Evolutionary conservation across 2,888 invertebrate genomes (phyloP).

Genomic region (Acanthopleura granulata): DNA sequence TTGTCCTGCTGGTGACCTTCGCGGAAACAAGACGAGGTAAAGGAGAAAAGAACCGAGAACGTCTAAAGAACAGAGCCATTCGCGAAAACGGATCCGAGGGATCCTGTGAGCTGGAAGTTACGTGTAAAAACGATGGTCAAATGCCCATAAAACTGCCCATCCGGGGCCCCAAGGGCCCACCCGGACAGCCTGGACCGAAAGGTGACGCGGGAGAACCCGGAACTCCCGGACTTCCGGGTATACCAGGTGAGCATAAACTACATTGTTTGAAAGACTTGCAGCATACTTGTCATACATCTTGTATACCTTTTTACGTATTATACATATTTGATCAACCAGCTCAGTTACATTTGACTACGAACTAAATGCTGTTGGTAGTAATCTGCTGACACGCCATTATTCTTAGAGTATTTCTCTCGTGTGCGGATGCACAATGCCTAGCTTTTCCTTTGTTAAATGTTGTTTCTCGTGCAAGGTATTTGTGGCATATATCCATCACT

Average conservation of each 20-base stretch:
- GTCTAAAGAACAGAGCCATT: neutral
- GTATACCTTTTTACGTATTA: no score
- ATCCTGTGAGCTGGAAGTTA: conserved; percentile 51
- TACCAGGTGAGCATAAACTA: conserved; percentile 37
- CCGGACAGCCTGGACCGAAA: conserved; percentile 53
- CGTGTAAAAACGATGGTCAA: conserved; percentile 43
- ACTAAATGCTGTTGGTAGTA: no score
- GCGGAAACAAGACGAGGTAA: neutral
- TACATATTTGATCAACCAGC: no score
- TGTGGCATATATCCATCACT: no score
- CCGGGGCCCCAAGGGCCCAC: conserved; percentile 59
- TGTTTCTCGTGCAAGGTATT: no score
- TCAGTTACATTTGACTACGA: no score
- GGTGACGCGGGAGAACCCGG: conserved; percentile 57
- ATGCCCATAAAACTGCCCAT: conserved; percentile 58
- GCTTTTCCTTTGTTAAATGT: no score
- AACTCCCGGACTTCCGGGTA: conserved; percentile 49
- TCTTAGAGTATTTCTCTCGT: no score
- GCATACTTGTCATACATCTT: no score
- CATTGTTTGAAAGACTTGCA: no score
- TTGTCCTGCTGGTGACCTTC: conserved; percentile 1
- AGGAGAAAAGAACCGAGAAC: neutral
- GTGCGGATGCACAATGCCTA: no score
- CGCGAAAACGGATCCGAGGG: conserved; percentile 25
- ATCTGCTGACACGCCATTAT: no score